Evolutionary conservation across 2,797 vertebrate genomes (phyloP).

Genomic region (Parauchenoglanis ngamensis): DNA sequence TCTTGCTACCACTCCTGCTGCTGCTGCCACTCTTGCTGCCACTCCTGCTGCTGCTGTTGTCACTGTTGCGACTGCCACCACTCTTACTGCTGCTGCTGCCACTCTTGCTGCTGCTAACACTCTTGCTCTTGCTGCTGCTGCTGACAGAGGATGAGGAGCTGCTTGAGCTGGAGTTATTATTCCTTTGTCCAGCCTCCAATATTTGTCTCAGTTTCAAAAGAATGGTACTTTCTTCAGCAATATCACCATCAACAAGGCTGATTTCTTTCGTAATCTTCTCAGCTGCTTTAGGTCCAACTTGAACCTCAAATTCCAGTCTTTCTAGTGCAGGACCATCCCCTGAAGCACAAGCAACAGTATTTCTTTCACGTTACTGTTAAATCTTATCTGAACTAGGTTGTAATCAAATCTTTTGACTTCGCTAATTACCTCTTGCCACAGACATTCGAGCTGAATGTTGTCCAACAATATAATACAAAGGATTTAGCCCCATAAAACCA

Average conservation of each 20-base stretch:
- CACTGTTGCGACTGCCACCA: background rate
- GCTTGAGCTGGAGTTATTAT: constrained; percentile 63
- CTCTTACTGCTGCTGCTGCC: constrained; percentile 42
- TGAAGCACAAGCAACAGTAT: constrained; percentile 49
- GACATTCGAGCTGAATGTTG: constrained; percentile 27
- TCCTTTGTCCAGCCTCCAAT: constrained; percentile 61
- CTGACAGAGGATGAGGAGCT: constrained; percentile 60
- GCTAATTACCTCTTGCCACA: constrained; percentile 32
- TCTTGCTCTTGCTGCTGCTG: constrained; percentile 53
- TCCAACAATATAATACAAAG: constrained; percentile 73
- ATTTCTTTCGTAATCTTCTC: constrained; percentile 74
- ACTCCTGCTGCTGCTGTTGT: constrained; percentile 56
- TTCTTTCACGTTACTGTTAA: background rate
- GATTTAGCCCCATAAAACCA: constrained; percentile 59
- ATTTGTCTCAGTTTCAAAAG: constrained; percentile 77
- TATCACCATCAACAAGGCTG: constrained; percentile 54
- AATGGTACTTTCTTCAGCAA: constrained; percentile 57
- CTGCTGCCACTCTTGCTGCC: constrained; percentile 50
- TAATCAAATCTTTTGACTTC: background rate
- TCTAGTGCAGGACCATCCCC: constrained; percentile 71
- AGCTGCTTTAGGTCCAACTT: constrained; percentile 74
- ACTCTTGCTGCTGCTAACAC: constrained; percentile 43
- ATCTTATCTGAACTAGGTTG: too few relatives aligned
- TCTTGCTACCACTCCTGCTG: constrained; percentile 43
- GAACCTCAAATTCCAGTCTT: constrained; percentile 78